These are phyloP conservation scores for Cuculus canorus DNA, from an alignment of 2,797 vertebrate species.

Conservation along the genomic window DNA sequence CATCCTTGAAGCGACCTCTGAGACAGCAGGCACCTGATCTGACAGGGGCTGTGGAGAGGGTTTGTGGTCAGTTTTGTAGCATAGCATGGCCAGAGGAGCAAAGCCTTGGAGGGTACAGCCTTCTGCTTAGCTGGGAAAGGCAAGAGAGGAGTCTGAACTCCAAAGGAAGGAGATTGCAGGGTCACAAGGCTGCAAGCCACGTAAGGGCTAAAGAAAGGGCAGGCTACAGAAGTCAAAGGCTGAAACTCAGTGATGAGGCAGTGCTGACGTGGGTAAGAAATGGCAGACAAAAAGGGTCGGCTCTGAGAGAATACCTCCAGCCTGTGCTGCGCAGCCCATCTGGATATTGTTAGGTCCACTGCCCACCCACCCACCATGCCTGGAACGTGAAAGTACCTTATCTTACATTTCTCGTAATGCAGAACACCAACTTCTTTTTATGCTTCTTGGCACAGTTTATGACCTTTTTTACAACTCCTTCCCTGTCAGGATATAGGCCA, in stretches of 20 bases:
- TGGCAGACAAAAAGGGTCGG: not conserved
- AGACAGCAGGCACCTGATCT: not conserved
- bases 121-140: not conserved
- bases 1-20: not conserved
- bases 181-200: not conserved
- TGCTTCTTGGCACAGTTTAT: slow-evolving; percentile 64
- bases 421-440: slow-evolving; percentile 69
- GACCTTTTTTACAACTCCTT: slow-evolving; percentile 66
- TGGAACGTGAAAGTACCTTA: slow-evolving; percentile 66
- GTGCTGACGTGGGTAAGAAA: not conserved
- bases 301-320: not conserved
- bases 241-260: not conserved
- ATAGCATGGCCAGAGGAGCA: fast-evolving
- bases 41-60: not conserved
- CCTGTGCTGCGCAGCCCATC: slow-evolving; percentile 14
- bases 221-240: not conserved
- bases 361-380: slow-evolving; percentile 60
- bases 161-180: fast-evolving
- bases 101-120: not conserved
- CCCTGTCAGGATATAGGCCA: slow-evolving; percentile 62
- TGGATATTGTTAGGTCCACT: slow-evolving; percentile 66
- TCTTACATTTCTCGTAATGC: slow-evolving; percentile 65
- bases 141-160: not conserved
- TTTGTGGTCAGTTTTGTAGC: not conserved
- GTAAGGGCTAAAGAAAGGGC: not conserved